Evolutionary conservation across 2,113 vertebrate genomes (phyloP).

Genomic region (Ptilorrhoa leucosticta): DNA sequence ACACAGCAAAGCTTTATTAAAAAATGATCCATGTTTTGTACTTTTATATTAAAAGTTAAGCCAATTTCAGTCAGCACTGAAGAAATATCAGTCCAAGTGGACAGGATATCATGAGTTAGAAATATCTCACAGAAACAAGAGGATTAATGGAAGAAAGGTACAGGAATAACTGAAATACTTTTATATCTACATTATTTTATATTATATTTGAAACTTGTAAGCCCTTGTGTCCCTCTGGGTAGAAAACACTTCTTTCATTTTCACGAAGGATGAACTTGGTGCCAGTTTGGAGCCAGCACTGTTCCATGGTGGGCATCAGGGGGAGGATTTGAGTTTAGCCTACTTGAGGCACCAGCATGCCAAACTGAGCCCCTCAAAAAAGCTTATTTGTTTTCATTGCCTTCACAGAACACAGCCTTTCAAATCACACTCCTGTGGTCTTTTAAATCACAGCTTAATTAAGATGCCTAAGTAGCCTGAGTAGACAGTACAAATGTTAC

Average conservation of each 20-base stretch:
- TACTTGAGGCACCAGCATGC: neutral
- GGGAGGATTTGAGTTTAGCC: neutral
- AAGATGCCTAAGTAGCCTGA: neutral
- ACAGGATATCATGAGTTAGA: neutral
- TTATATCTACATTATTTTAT: neutral
- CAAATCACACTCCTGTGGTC: neutral
- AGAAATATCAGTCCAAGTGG: neutral
- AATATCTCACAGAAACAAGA: neutral
- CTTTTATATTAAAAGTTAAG: neutral
- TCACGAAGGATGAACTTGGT: neutral
- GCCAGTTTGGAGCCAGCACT: neutral
- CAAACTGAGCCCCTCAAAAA: neutral
- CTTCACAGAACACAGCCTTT: neutral
- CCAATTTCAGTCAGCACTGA: neutral
- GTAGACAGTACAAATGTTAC: neutral
- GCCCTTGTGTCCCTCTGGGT: neutral
- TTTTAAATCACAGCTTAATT: neutral
- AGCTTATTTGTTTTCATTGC: neutral
- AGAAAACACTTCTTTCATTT: neutral
- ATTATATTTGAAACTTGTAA: neutral
- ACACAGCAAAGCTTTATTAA: constrained; percentile 11
- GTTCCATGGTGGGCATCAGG: neutral
- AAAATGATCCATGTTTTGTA: constrained; percentile 3
- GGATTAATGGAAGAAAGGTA: neutral
- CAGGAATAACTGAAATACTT: neutral